Evolutionary conservation across 2,888 invertebrate genomes (phyloP).

Genomic region (Acrobasis consociella): DNA sequence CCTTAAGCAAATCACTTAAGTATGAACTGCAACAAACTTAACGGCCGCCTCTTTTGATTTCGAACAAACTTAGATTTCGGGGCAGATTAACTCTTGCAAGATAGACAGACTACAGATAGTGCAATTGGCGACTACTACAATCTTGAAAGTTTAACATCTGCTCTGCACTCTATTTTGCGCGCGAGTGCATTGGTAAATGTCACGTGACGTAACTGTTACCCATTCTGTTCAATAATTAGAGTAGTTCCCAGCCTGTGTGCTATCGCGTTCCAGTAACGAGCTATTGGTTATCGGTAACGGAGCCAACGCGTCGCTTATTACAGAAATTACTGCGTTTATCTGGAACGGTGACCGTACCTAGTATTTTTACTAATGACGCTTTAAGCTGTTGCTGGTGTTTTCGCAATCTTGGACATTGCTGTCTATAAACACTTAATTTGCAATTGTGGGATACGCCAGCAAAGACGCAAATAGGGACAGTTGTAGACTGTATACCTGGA

Average conservation of each 20-base stretch:
- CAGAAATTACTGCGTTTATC: constrained; percentile 18
- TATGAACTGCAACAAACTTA: too few relatives aligned
- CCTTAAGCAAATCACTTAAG: too few relatives aligned
- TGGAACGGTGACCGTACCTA: constrained; percentile 11
- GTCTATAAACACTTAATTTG: background rate
- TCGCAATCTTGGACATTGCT: background rate
- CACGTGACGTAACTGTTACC: constrained; percentile 39
- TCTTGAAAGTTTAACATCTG: background rate
- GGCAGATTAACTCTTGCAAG: too few relatives aligned
- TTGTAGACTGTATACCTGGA: too few relatives aligned
- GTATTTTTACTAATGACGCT: constrained; percentile 41
- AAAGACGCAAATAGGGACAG: background rate
- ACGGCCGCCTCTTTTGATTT: too few relatives aligned
- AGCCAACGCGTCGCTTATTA: constrained; percentile 17
- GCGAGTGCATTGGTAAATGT: constrained; percentile 41
- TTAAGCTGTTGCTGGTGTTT: background rate
- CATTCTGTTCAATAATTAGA: constrained; percentile 49
- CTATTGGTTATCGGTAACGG: constrained; percentile 27
- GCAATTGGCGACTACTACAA: background rate
- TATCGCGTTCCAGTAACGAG: constrained; percentile 35
- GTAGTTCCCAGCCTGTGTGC: constrained; percentile 53
- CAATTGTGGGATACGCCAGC: background rate
- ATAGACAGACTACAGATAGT: too few relatives aligned
- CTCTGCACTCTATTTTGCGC: constrained; percentile 13
- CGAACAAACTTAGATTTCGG: too few relatives aligned